These are phyloP conservation scores for Andrena bicolor DNA, from an alignment of 2,888 invertebrate species.

Conservation along the genomic window DNA sequence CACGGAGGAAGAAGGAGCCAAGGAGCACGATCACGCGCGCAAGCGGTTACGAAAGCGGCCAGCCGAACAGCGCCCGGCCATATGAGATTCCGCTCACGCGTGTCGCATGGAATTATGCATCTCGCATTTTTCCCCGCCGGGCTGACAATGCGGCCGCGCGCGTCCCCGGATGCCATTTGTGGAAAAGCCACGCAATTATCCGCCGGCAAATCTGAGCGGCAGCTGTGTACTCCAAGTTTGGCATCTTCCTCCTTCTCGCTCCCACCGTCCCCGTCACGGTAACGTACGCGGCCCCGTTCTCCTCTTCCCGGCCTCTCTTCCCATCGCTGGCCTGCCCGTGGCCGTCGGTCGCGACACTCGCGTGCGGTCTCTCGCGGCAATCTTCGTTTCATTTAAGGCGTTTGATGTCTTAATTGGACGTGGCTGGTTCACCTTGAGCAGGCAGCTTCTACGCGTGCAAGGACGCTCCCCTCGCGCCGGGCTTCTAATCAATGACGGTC, in stretches of 20 bases:
- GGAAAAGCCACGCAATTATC: conserved; percentile 84
- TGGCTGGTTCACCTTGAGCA: conserved; percentile 69
- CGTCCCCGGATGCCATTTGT: conserved; percentile 76
- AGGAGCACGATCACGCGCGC: conserved; percentile 21
- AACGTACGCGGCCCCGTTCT: conserved; percentile 21
- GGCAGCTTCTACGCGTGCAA: conserved; percentile 8
- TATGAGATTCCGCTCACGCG: conserved; percentile 75
- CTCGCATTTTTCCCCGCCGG: conserved; percentile 60
- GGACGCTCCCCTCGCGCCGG: conserved; percentile 5
- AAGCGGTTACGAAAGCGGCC: conserved; percentile 56
- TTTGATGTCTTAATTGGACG: conserved; percentile 83
- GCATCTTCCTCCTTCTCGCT: conserved; percentile 58
- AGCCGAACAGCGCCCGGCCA: conserved; percentile 8
- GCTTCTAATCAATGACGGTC: conserved; percentile 32
- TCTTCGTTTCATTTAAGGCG: conserved; percentile 75
- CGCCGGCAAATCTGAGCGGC: conserved; percentile 83
- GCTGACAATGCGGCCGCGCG: conserved; percentile 61
- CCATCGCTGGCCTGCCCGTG: conserved; percentile 13
- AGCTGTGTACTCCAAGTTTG: conserved; percentile 82
- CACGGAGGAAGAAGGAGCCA: conserved; percentile 5
- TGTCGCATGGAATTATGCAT: conserved; percentile 74
- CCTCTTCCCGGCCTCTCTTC: conserved; percentile 32
- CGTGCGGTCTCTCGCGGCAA: conserved; percentile 70
- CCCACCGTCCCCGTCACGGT: conserved; percentile 17
- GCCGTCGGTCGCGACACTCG: conserved; percentile 39